These are phyloP conservation scores for Helicoverpa armigera DNA, from an alignment of 1,140 invertebrate species.

Conservation along the genomic window DNA sequence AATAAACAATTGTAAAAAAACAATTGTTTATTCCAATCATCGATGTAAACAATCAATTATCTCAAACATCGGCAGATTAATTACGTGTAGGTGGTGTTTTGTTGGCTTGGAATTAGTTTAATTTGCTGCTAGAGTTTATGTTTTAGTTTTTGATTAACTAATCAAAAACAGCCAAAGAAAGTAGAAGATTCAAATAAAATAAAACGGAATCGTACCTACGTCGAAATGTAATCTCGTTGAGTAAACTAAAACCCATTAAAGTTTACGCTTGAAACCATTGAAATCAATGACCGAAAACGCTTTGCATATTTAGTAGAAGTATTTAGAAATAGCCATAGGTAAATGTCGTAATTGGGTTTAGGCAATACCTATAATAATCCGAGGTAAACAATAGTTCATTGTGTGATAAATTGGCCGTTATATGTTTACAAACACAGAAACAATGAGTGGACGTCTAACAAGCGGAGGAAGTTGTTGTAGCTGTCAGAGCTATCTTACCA, in stretches of 20 bases:
- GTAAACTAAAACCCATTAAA: neutral
- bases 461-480: conserved; percentile 66
- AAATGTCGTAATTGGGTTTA: conserved; percentile 50
- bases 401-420: conserved; percentile 68
- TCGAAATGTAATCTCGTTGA: neutral
- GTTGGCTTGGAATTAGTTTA: too few relatives aligned
- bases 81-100: too few relatives aligned
- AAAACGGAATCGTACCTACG: too few relatives aligned
- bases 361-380: conserved; percentile 56
- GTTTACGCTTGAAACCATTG: neutral
- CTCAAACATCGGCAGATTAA: too few relatives aligned
- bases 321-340: conserved; percentile 3
- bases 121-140: too few relatives aligned
- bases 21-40: too few relatives aligned
- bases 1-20: too few relatives aligned
- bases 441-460: conserved; percentile 67
- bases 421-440: conserved; percentile 72
- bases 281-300: neutral
- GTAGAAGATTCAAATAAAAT: too few relatives aligned
- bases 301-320: neutral
- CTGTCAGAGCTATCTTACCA: conserved; percentile 5
- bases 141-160: too few relatives aligned
- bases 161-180: too few relatives aligned
- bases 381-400: conserved; percentile 74
- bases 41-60: too few relatives aligned